Evolutionary conservation across 2,113 vertebrate genomes (phyloP).

Genomic region (Ptychochromis oligacanthus): DNA sequence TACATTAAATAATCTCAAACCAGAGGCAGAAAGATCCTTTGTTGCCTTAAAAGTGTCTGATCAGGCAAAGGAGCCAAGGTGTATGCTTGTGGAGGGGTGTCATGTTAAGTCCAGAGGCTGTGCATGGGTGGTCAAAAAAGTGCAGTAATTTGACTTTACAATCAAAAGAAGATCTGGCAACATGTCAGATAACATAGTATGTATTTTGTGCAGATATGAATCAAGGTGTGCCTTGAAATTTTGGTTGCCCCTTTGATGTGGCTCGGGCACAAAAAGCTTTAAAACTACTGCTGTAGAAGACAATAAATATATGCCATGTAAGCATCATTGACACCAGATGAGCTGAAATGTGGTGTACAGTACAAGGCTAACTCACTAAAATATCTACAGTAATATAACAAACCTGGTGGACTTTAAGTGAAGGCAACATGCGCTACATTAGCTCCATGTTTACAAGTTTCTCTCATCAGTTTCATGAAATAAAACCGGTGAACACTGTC

Average conservation of each 20-base stretch:
- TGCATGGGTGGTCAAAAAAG: background rate
- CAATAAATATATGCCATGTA: background rate
- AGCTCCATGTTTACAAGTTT: conserved; percentile 29
- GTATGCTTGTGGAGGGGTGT: no score
- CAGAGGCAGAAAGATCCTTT: background rate
- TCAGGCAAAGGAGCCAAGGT: background rate
- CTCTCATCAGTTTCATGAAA: conserved; percentile 35
- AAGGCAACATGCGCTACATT: background rate
- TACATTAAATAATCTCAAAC: background rate
- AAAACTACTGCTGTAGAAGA: background rate
- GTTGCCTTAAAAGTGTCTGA: no score
- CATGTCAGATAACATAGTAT: background rate
- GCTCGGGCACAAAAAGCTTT: background rate
- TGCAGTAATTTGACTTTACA: background rate
- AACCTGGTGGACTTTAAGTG: background rate
- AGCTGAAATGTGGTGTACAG: background rate
- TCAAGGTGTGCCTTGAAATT: no score
- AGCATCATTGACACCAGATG: no score
- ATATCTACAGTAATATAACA: background rate
- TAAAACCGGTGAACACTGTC: conserved; percentile 36
- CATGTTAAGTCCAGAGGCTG: background rate
- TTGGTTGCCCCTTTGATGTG: background rate
- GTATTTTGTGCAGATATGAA: background rate
- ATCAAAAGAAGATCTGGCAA: background rate
- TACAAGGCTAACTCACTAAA: background rate